phyloP scores from a whole-genome alignment of 2,113 vertebrate genomes.

The Paradoxurus hermaphroditus region DNA sequence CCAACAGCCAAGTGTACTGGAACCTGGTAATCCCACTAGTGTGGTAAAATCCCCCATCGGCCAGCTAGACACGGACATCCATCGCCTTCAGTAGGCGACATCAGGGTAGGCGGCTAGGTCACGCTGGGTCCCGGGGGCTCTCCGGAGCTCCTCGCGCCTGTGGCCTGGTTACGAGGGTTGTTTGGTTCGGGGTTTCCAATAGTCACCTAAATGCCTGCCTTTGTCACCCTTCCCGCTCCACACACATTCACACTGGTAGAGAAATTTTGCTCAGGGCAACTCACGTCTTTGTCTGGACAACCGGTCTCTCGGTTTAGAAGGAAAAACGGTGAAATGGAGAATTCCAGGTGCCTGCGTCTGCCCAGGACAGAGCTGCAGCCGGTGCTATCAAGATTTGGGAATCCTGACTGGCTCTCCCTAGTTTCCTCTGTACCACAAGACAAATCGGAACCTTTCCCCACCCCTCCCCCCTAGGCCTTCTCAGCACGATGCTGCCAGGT shows the following conservation, averaged over 20 bases:
- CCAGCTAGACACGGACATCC: background rate
- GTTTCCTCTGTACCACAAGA: background rate
- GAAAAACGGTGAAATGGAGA: background rate
- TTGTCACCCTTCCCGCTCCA: background rate
- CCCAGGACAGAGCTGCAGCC: background rate
- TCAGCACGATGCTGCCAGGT: background rate
- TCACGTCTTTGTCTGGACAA: background rate
- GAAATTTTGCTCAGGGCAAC: no score
- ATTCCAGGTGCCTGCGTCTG: background rate
- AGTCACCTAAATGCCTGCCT: background rate
- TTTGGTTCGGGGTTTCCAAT: background rate
- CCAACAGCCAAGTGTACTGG: conserved; percentile 16
- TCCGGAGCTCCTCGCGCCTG: background rate
- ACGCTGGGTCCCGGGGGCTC: background rate
- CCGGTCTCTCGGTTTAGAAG: background rate
- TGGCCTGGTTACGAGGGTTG: background rate
- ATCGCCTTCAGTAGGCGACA: background rate
- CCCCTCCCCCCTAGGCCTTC: background rate
- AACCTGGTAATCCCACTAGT: background rate
- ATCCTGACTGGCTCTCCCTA: background rate
- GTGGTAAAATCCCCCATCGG: conserved; percentile 33
- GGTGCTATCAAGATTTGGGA: background rate
- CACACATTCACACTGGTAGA: background rate
- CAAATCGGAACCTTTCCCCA: background rate
- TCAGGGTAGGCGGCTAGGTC: fast-evolving